These are phyloP conservation scores for Podilymbus podiceps DNA, from an alignment of 2,113 vertebrate genomes.

Conservation along the genomic window DNA sequence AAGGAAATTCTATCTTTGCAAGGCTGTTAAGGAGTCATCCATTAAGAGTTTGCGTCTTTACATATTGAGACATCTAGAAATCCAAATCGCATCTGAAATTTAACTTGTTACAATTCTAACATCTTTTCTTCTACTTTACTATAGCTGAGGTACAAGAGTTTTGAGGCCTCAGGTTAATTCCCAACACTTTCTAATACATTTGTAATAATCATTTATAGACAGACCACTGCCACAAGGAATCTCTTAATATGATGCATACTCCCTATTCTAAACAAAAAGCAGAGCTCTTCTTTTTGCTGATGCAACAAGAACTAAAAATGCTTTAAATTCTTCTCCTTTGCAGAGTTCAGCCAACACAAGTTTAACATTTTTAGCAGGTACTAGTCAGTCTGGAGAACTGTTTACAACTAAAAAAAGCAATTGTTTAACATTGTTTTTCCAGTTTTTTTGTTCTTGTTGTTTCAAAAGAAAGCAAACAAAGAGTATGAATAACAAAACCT, in stretches of 20 bases:
- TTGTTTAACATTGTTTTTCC: background rate
- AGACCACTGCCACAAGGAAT: background rate
- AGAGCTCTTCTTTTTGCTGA: background rate
- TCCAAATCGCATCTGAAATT: background rate
- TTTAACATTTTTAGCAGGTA: background rate
- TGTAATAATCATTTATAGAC: background rate
- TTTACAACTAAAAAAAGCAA: background rate
- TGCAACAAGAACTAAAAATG: background rate
- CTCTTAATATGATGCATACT: background rate
- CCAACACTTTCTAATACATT: background rate
- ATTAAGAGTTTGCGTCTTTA: background rate
- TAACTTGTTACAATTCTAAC: background rate
- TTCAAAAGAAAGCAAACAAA: background rate
- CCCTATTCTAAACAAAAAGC: background rate
- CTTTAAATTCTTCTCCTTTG: background rate
- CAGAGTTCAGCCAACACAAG: background rate
- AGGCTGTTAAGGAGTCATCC: background rate
- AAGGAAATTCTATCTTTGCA: background rate
- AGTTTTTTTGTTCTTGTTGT: background rate
- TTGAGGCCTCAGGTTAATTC: background rate
- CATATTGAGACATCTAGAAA: background rate
- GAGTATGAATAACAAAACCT: background rate
- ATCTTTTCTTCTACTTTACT: background rate
- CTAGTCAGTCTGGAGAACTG: background rate
- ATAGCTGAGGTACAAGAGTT: background rate